These are phyloP conservation scores for Collichthys lucidus DNA, from an alignment of 2,113 vertebrate genomes.

Conservation along the genomic window DNA sequence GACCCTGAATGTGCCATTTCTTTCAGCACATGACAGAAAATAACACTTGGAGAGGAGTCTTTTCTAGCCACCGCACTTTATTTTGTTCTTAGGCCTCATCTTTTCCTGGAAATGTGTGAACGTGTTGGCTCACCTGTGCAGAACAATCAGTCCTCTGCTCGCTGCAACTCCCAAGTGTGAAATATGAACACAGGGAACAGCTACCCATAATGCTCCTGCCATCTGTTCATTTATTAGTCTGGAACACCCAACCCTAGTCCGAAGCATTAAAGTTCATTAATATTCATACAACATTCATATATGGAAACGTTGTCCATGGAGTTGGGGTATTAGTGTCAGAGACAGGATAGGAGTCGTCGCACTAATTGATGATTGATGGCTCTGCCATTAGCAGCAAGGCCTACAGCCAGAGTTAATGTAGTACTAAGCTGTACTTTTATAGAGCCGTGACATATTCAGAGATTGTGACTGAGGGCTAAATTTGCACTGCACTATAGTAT, in stretches of 20 bases:
- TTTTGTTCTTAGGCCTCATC: neutral
- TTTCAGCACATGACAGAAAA: slow-evolving; percentile 2
- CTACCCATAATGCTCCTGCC: slow-evolving; percentile 74
- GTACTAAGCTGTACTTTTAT: slow-evolving; percentile 52
- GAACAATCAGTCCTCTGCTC: slow-evolving; percentile 59
- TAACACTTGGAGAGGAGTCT: slow-evolving; percentile 3
- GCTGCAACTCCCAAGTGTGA: slow-evolving; percentile 63
- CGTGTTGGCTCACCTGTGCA: slow-evolving; percentile 62
- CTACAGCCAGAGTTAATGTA: slow-evolving; percentile 53
- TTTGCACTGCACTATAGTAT: slow-evolving; percentile 9
- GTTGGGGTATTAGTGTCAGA: slow-evolving; percentile 63
- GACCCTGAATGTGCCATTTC: slow-evolving; percentile 10
- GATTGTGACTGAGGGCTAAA: slow-evolving; percentile 23
- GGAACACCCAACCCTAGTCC: slow-evolving; percentile 70
- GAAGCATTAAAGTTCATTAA: slow-evolving; percentile 70
- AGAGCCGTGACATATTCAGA: slow-evolving; percentile 29
- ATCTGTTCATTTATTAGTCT: slow-evolving; percentile 80
- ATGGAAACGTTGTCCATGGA: slow-evolving; percentile 69
- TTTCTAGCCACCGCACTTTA: neutral
- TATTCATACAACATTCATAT: slow-evolving; percentile 76
- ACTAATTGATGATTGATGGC: slow-evolving; percentile 78
- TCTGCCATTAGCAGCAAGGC: slow-evolving; percentile 59
- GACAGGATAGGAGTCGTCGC: slow-evolving; percentile 62
- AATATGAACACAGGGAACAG: slow-evolving; percentile 72
- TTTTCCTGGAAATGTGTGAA: slow-evolving; percentile 40